These are phyloP conservation scores for Lepidurus apus DNA, from an alignment of 1,140 invertebrate species.

Conservation along the genomic window DNA sequence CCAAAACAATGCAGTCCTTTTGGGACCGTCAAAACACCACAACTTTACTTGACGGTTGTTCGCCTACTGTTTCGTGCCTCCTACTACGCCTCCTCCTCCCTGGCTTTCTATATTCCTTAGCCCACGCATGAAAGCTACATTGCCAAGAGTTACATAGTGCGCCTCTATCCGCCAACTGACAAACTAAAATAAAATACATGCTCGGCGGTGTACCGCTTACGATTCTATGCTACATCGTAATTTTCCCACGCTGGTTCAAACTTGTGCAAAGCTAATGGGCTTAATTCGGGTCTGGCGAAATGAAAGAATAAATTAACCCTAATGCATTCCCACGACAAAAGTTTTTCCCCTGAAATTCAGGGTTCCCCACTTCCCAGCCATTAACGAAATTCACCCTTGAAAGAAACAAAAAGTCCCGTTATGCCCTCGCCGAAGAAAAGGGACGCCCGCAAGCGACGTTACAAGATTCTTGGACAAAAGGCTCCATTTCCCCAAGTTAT, in stretches of 20 bases:
- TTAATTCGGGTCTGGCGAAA: neutral
- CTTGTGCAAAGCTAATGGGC: neutral
- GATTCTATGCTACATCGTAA: neutral
- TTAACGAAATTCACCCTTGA: neutral
- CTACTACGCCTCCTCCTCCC: neutral
- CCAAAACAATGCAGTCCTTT: slow-evolving; percentile 10
- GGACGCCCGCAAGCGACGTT: neutral
- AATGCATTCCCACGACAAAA: neutral
- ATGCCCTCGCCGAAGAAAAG: neutral
- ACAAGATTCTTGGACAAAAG: neutral
- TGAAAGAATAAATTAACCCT: neutral
- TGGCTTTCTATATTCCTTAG: neutral
- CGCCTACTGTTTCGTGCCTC: slow-evolving; percentile 4
- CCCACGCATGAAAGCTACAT: neutral
- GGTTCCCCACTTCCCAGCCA: neutral
- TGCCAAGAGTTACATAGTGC: neutral
- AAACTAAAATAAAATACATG: neutral
- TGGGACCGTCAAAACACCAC: neutral
- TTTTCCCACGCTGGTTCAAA: slow-evolving; percentile 10
- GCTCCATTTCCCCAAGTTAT: too few relatives aligned
- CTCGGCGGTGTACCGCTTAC: neutral
- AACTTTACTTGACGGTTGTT: neutral
- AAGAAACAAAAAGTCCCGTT: slow-evolving; percentile 5
- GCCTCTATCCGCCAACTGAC: neutral
- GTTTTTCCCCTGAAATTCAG: neutral